Conservation (phyloP, 2,113 vertebrate species). For the Sinocyclocheilus anshuiensis region DNA sequence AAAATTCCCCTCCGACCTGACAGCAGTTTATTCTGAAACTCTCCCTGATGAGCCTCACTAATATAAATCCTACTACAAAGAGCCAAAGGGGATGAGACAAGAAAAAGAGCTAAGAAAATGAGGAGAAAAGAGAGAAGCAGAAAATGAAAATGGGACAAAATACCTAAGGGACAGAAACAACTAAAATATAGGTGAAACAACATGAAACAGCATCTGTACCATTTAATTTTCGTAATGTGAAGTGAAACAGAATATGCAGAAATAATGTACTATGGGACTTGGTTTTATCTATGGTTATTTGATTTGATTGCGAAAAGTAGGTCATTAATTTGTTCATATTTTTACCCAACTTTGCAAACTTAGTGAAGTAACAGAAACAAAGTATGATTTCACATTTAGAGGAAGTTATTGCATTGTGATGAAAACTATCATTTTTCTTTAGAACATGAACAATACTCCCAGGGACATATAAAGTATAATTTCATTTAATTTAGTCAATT, state of each 20-base stretch:
- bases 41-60: constrained; percentile 55
- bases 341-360: background rate
- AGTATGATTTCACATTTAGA: background rate
- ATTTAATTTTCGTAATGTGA: background rate
- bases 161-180: background rate
- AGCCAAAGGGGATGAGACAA: constrained; percentile 48
- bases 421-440: background rate
- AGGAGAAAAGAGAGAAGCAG: constrained; percentile 10
- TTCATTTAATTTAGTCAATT: background rate
- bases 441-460: background rate
- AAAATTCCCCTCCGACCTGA: constrained; percentile 36
- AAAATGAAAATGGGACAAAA: constrained; percentile 18
- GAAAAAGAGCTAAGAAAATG: constrained; percentile 32
- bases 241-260: background rate
- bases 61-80: constrained; percentile 63
- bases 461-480: background rate
- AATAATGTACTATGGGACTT: background rate
- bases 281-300: background rate
- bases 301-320: background rate
- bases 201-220: background rate
- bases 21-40: constrained; percentile 61
- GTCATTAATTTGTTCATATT: background rate
- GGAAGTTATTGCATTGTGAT: background rate
- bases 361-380: background rate
- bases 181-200: background rate